Evolutionary conservation across 2,888 invertebrate genomes (phyloP), one percentile per base, ranked within the genome.

Genomic region (Drosophila melanocephala): DNA sequence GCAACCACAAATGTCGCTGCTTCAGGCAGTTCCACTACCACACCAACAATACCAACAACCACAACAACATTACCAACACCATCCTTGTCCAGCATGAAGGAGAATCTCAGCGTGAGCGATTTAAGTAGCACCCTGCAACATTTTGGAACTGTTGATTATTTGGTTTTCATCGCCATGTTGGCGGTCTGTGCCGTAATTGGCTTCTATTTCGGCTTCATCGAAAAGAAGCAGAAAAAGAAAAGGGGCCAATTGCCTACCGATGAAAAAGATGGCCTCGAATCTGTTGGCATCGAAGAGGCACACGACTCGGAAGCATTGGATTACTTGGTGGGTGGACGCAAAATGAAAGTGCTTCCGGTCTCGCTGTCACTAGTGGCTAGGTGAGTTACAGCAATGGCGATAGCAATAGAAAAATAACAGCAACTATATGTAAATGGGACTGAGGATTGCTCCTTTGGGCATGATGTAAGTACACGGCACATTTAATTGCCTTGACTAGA

Each of bases 281-380:
- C 61, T 50, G 86, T 66, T 28, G 89, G 81, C 62, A 39, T 67
- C 12, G 89, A 89, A 58, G 84, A 92, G 65, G 84, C 92, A 12
- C 85, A 91, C 35, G 91, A 91, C 55, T 92, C 93, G 5, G 93
- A 92, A 76, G 93, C 93, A 9, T 95, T 95, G 91, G 96, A 96
- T 91, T 97, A 97, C 91, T 94, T 98, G 60, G 95, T 97, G 66
- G 97, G 97, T 30, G 96, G 97, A 65, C 95, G 97, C 83, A 96
- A 96, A 87, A 97, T 98, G 97, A 95, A 96, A 89, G 95, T 96
- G 26, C 94, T 98, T 91, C 98, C 98, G 5, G 96, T 98, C 63
- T 95, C 97, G 37, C 95, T 98, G 95, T 98, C 97, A 0, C 94
- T 98, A 39, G 96, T 98, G 72, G 97, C 98, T 62, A 97, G 96